Evolutionary conservation across 2,797 vertebrate genomes (phyloP).

Genomic region (Capromys pilorides): DNA sequence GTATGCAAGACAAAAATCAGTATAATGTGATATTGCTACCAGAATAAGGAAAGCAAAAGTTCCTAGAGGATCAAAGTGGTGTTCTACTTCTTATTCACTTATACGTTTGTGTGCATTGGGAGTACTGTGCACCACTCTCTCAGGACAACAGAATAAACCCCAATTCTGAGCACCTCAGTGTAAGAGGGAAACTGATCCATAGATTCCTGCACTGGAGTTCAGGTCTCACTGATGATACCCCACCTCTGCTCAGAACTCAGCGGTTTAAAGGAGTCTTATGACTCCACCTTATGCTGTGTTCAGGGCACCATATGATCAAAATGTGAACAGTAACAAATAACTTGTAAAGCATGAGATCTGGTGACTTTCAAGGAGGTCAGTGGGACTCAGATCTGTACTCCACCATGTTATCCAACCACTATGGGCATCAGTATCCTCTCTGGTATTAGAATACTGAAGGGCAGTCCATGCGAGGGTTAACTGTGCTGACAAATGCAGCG

Average conservation of each 20-base stretch:
- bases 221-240: not conserved
- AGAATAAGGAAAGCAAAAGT: too few relatives aligned
- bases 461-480: not conserved
- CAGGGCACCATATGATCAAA: not conserved
- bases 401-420: not conserved
- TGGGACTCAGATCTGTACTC: not conserved
- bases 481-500: not conserved
- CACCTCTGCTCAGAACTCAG: not conserved
- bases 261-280: too few relatives aligned
- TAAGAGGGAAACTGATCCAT: not conserved
- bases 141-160: not conserved
- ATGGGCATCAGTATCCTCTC: too few relatives aligned
- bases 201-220: not conserved
- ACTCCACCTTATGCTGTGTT: not conserved
- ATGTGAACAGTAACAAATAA: not conserved
- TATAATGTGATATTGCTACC: too few relatives aligned
- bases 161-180: not conserved
- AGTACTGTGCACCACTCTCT: not conserved
- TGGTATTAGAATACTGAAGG: not conserved
- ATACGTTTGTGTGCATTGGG: not conserved
- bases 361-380: not conserved
- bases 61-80: not conserved
- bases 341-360: not conserved
- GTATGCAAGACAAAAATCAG: not conserved
- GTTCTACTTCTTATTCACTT: not conserved